Evolutionary conservation across 1,140 invertebrate genomes (phyloP).

Genomic region (Laodelphax striatellus): DNA sequence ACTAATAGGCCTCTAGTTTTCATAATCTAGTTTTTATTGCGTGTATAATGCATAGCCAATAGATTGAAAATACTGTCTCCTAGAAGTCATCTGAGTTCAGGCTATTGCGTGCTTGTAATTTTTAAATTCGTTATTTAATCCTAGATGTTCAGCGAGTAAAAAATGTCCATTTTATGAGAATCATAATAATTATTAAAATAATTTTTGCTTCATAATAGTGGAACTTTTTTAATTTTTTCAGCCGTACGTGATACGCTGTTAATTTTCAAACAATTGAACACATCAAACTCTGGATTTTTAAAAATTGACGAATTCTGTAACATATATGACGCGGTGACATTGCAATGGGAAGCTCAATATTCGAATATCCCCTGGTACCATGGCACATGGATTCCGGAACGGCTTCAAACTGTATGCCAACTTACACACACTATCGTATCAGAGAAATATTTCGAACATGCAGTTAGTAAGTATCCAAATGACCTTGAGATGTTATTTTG

Average conservation of each 20-base stretch:
- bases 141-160: too few species aligned
- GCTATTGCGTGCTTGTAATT: too few species aligned
- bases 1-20: too few species aligned
- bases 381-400: constrained; percentile 37
- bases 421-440: constrained; percentile 47
- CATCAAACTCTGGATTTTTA: constrained; percentile 48
- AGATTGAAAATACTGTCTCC: too few species aligned
- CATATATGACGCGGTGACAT: constrained; percentile 59
- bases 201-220: too few species aligned
- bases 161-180: too few species aligned
- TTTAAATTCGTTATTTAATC: too few species aligned
- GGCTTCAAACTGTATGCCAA: constrained; percentile 46
- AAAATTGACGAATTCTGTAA: constrained; percentile 63
- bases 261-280: constrained; percentile 70
- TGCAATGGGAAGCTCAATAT: constrained; percentile 62
- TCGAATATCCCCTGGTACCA: constrained; percentile 58
- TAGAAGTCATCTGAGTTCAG: too few species aligned
- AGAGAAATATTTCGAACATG: constrained; percentile 57
- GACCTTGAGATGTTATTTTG: too few species aligned
- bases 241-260: constrained; percentile 64
- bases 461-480: constrained; percentile 50
- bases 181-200: too few species aligned
- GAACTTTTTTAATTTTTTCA: constrained; percentile 29
- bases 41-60: too few species aligned
- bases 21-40: too few species aligned